Evolutionary conservation across 2,888 invertebrate genomes (phyloP).

Genomic region (Thereva nobilitata): DNA sequence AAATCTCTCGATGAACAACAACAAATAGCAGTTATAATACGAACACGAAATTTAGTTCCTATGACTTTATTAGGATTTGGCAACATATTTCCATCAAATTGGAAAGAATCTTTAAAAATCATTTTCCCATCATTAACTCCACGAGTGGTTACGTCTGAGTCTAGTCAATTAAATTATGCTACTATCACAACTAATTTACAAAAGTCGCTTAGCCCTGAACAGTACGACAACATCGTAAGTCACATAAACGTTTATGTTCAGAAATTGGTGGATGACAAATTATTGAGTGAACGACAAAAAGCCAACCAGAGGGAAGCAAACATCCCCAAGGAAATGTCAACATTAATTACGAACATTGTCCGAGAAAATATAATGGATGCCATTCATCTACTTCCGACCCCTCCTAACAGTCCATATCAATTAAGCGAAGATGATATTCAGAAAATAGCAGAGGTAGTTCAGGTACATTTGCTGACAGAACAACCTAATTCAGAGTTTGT

Average conservation of each 20-base stretch:
- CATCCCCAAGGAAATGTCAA: conserved; percentile 48
- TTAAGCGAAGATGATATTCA: conserved; percentile 49
- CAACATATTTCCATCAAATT: conserved; percentile 40
- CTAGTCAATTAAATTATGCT: conserved; percentile 39
- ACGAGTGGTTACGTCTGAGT: conserved; percentile 36
- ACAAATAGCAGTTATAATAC: conserved; percentile 52
- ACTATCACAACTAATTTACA: conserved; percentile 45
- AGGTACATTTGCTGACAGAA: conserved; percentile 40
- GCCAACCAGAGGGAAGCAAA: conserved; percentile 36
- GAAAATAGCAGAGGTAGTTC: conserved; percentile 50
- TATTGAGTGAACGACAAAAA: conserved; percentile 46
- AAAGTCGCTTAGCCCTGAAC: conserved; percentile 51
- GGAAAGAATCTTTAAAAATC: conserved; percentile 40
- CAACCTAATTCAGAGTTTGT: conserved; percentile 39
- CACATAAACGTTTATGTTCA: conserved; percentile 56
- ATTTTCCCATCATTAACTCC: conserved; percentile 41
- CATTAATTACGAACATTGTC: conserved; percentile 50
- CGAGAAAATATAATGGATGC: conserved; percentile 49
- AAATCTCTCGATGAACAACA: conserved; percentile 52
- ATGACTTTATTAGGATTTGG: conserved; percentile 49
- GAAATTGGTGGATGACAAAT: conserved; percentile 52
- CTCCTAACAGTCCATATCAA: conserved; percentile 40
- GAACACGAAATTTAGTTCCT: conserved; percentile 49
- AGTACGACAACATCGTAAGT: conserved; percentile 54
- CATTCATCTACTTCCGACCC: background rate